Evolutionary conservation across 2,888 invertebrate species (phyloP).

Genomic region (Dichetophora obliterata): DNA sequence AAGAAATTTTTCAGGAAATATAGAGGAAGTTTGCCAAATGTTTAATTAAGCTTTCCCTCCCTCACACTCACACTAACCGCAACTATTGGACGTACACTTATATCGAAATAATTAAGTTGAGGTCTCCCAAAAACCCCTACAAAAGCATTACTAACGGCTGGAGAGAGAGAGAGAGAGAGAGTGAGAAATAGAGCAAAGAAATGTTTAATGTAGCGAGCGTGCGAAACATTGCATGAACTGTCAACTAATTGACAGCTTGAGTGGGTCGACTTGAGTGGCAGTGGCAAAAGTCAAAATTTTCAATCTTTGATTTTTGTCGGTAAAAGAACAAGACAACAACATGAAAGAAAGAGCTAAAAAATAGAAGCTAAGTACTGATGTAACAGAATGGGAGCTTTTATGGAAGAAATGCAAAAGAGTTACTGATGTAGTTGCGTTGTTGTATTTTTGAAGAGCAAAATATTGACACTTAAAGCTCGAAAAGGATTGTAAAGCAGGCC

Average conservation of each 20-base stretch:
- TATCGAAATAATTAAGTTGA: not conserved
- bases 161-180: not conserved
- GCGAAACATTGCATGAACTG: constrained; percentile 8
- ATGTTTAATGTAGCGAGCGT: not conserved
- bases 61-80: no score
- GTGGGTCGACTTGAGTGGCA: not conserved
- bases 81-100: not conserved
- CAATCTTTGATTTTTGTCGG: not conserved
- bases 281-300: not conserved
- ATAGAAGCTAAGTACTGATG: not conserved
- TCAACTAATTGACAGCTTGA: constrained; percentile 34
- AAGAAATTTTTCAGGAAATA: no score
- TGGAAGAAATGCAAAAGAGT: not conserved
- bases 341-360: not conserved
- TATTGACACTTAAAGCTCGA: not conserved
- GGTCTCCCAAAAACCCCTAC: not conserved
- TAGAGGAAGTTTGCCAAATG: no score
- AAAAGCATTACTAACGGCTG: not conserved
- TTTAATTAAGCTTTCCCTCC: no score
- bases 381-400: not conserved
- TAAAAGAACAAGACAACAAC: constrained; percentile 24
- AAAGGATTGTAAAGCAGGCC: not conserved
- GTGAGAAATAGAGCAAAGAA: not conserved
- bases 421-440: not conserved
- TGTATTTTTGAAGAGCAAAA: not conserved